Percentiles rank a stretch among this genome's conserved stretches.
Evolutionary conservation across 2,888 invertebrate genomes (phyloP).

Genomic region (Mesorhabditis spiculigera): DNA sequence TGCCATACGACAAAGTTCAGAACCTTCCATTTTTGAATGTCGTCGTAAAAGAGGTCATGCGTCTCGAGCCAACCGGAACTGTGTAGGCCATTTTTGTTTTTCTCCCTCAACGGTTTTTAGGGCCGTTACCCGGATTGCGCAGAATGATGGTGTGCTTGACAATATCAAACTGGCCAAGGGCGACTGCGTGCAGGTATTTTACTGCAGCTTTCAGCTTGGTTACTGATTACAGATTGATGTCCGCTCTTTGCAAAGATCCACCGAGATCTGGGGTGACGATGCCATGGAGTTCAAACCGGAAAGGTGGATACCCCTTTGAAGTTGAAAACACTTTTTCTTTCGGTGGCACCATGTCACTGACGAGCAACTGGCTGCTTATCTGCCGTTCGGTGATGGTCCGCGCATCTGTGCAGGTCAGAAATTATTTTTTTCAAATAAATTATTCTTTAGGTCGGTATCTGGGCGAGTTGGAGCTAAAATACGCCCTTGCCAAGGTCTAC

Average conservation of each 20-base stretch:
- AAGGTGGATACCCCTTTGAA: background rate
- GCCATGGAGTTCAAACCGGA: slow-evolving; percentile 2
- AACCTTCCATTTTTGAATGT: background rate
- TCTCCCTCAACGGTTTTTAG: background rate
- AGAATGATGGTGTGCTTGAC: background rate
- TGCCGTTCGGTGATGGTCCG: no score
- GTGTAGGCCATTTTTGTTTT: background rate
- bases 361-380: no score
- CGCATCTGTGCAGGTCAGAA: no score
- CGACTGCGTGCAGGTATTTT: background rate
- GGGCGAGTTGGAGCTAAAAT: no score
- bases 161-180: background rate
- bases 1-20: background rate
- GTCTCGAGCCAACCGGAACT: background rate
- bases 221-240: background rate
- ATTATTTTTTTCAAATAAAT: no score
- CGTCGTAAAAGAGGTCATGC: background rate
- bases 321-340: no score
- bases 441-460: no score
- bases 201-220: background rate
- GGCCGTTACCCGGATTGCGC: background rate
- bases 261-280: background rate
- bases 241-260: background rate
- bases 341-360: no score
- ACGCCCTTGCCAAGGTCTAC: no score